phyloP scores from a whole-genome alignment of 2,888 invertebrate species.

The Nephrotoma flavescens region DNA sequence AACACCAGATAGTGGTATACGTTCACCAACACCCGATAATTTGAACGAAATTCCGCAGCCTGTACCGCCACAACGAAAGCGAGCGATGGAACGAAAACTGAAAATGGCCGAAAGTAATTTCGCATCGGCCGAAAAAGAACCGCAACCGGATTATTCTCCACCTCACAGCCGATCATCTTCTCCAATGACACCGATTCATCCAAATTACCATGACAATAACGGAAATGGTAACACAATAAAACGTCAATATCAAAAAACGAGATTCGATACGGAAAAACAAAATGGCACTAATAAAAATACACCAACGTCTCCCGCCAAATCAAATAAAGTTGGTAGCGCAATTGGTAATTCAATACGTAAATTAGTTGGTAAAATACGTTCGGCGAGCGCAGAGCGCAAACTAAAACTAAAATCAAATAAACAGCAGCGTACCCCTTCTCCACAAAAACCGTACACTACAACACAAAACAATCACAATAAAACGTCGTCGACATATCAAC shows the following conservation, averaged over 20 bases:
- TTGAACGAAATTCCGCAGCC: constrained; percentile 30
- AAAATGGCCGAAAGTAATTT: background rate
- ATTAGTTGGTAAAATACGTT: constrained; percentile 67
- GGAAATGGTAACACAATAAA: background rate
- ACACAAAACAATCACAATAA: constrained; percentile 26
- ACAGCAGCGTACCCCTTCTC: constrained; percentile 34
- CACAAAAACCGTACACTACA: constrained; percentile 15
- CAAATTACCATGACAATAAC: constrained; percentile 19
- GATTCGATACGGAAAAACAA: constrained; percentile 41
- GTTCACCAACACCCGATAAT: constrained; percentile 14
- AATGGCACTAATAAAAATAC: constrained; percentile 15
- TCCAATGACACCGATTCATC: constrained; percentile 21
- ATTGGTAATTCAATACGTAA: constrained; percentile 71
- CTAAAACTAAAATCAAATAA: constrained; percentile 41
- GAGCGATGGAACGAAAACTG: constrained; percentile 37
- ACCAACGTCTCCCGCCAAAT: constrained; percentile 21
- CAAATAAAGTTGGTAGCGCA: constrained; percentile 37
- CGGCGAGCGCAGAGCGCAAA: constrained; percentile 53
- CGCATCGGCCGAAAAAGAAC: constrained; percentile 33
- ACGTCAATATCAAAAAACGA: constrained; percentile 45
- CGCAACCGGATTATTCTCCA: constrained; percentile 58
- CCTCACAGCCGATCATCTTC: constrained; percentile 33
- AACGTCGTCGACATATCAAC: constrained; percentile 27
- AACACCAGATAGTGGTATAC: constrained; percentile 16
- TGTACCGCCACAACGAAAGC: constrained; percentile 51